Base-by-base conservation (phyloP, 2,113 vertebrate species). In the Bagarius yarrelli region DNA sequence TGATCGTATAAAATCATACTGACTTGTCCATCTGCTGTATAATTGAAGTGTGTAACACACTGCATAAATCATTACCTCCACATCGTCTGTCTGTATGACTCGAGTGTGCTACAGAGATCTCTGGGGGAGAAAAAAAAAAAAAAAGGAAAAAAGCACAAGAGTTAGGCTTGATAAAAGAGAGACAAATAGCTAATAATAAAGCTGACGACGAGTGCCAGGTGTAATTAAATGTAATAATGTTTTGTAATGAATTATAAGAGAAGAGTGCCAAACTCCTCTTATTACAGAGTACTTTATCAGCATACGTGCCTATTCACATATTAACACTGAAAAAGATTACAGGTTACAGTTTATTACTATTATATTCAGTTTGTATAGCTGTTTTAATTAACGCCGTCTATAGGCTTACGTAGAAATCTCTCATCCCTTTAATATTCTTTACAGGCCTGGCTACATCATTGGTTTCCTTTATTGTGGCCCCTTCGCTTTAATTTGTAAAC, bases 81-180 rank as follows among this genome's bases (percentile, higher is more conserved):
- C 97, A 99, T 70, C 89, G 92, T 84, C 94, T 95, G 86, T 98
- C 96, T 87, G 96, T 96, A 79, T 94, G 89, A 69, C 96, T 97
- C 81, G 96, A 97, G 85, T 95, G 94, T 81, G 97, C 97, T 79
- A 98, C 95, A 8, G 95, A 95, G 83, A 98, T 92, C 93, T 99
- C 97, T 99, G 89, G 78, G 76, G 90, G 92, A 88, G 88, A 86
- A 88, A 87, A 90, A 89, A 87, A 92, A 88, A 88, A 86, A 88
- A 87, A 90, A 89, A 87, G 52, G 86, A 86, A 84, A 78, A 85
- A 61, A 44, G 81, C 81, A 52, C 75, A 76, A 70, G 72, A 83
- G 82, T 90, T 87, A 87, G 78, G 78, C 53, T 47, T 88, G 86
- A 89, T 86, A 83, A 89, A 90, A 81, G 59, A 76, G 34, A 84